These are phyloP conservation scores for Chondrilla cf. caribensis DNA, from an alignment of 37 sponge, comb jelly and placozoan species.

Conservation along the genomic window DNA sequence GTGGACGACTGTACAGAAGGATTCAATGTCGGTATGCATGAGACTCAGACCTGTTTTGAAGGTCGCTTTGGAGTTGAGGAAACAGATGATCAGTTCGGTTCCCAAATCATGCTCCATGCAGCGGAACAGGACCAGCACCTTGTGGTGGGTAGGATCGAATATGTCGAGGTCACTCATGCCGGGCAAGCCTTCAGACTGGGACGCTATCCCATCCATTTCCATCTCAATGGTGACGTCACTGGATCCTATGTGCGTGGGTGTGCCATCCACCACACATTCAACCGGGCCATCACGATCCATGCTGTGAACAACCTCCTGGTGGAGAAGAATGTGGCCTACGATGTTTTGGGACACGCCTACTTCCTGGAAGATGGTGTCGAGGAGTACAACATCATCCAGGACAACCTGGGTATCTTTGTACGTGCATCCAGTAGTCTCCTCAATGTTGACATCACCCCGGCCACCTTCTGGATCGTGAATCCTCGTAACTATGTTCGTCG, in stretches of 20 bases:
- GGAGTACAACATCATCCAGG: slow-evolving; percentile 73
- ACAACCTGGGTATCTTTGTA: slow-evolving; percentile 90
- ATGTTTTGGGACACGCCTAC: slow-evolving; percentile 86
- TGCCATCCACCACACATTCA: slow-evolving; percentile 91
- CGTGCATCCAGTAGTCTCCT: slow-evolving; percentile 80
- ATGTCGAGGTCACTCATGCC: slow-evolving; percentile 87
- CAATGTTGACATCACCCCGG: slow-evolving; percentile 96
- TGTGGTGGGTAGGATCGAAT: slow-evolving; percentile 75
- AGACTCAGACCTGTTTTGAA: slow-evolving; percentile 85
- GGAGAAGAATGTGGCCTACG: slow-evolving; percentile 93
- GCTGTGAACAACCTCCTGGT: slow-evolving; percentile 89
- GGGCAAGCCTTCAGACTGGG: slow-evolving; percentile 96
- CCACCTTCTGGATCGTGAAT: slow-evolving; percentile 92
- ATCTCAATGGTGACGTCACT: slow-evolving; percentile 85
- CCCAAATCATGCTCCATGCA: slow-evolving; percentile 93
- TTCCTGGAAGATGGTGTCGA: slow-evolving; percentile 95
- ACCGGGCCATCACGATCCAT: slow-evolving; percentile 93
- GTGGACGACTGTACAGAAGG: slow-evolving; percentile 63
- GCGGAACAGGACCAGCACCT: slow-evolving; percentile 44
- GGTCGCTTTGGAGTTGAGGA: slow-evolving; percentile 85
- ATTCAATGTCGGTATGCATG: slow-evolving; percentile 88
- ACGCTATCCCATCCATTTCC: slow-evolving; percentile 95
- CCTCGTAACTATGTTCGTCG: slow-evolving; percentile 75
- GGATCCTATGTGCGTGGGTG: slow-evolving; percentile 96
- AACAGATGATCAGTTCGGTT: slow-evolving; percentile 86